phyloP scores from a whole-genome alignment of 1,140 invertebrate species.

The Helicoverpa armigera region DNA sequence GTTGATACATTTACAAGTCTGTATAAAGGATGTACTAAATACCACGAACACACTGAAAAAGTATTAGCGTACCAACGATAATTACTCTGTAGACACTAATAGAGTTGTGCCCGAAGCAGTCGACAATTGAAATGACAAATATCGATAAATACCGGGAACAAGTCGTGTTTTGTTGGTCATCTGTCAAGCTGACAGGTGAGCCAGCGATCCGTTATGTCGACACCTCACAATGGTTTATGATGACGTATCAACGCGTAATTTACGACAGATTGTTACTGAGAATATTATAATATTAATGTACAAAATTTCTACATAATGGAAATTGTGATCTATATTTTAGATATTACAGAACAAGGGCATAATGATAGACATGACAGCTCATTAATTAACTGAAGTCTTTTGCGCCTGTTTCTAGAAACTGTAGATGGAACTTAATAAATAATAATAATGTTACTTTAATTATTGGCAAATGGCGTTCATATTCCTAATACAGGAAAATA shows the following conservation, averaged over 20 bases:
- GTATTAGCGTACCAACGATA: conserved; percentile 45
- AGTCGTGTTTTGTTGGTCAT: not conserved
- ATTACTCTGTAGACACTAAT: conserved; percentile 46
- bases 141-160: conserved; percentile 16
- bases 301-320: no score
- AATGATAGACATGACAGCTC: not conserved
- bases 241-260: not conserved
- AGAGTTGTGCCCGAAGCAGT: not conserved
- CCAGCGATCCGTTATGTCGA: conserved; percentile 15
- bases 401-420: no score
- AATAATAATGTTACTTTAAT: no score
- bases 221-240: not conserved
- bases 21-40: conserved; percentile 27
- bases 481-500: not conserved
- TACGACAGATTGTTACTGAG: not conserved
- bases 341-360: not conserved
- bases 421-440: not conserved
- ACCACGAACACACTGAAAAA: conserved; percentile 26
- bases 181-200: conserved; percentile 22
- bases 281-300: not conserved
- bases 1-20: conserved; percentile 50
- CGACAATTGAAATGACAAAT: conserved; percentile 46
- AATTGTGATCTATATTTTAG: not conserved
- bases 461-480: no score
- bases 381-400: no score